These are phyloP conservation scores for Litocranius walleri DNA, from an alignment of 2,113 vertebrate species.

Conservation along the genomic window DNA sequence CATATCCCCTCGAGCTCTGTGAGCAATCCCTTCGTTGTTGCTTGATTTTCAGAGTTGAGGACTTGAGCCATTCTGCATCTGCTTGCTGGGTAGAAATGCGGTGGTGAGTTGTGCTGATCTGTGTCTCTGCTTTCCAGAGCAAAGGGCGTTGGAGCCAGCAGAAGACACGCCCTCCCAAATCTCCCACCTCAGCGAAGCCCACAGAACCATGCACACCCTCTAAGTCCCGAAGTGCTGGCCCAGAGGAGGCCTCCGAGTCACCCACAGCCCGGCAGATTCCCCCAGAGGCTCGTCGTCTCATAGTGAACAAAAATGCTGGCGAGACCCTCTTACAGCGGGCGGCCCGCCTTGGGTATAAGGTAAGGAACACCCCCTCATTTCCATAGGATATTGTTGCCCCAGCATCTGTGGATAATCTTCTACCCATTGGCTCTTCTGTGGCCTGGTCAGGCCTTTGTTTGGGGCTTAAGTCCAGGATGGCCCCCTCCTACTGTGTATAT, in stretches of 20 bases:
- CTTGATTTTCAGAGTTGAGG: not conserved
- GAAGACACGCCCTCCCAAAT: slow-evolving; percentile 69
- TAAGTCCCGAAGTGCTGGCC: slow-evolving; percentile 80
- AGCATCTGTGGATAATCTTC: not conserved
- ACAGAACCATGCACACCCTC: slow-evolving; percentile 75
- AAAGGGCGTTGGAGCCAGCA: slow-evolving; percentile 79
- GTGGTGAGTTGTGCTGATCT: not conserved
- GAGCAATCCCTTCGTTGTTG: not conserved
- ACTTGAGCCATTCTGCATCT: not conserved
- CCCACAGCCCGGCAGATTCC: slow-evolving; percentile 84
- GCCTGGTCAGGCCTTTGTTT: not conserved
- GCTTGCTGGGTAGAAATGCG: not conserved
- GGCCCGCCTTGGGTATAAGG: slow-evolving; percentile 96
- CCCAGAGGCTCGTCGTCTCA: slow-evolving; percentile 93
- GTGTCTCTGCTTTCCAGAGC: slow-evolving; percentile 66
- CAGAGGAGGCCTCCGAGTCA: slow-evolving; percentile 79
- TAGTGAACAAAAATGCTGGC: slow-evolving; percentile 98
- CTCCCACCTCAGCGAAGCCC: slow-evolving; percentile 78
- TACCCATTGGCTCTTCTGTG: not conserved
- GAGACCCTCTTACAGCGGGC: slow-evolving; percentile 96
- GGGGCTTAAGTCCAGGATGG: not conserved
- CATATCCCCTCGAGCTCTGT: not conserved
- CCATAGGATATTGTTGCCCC: not conserved
- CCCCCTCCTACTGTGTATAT: not conserved
- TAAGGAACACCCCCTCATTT: slow-evolving; percentile 51